Percentiles rank a stretch among this genome's conserved stretches.
Conservation (phyloP, 2,113 vertebrate genomes). For the Oreochromis niloticus region DNA sequence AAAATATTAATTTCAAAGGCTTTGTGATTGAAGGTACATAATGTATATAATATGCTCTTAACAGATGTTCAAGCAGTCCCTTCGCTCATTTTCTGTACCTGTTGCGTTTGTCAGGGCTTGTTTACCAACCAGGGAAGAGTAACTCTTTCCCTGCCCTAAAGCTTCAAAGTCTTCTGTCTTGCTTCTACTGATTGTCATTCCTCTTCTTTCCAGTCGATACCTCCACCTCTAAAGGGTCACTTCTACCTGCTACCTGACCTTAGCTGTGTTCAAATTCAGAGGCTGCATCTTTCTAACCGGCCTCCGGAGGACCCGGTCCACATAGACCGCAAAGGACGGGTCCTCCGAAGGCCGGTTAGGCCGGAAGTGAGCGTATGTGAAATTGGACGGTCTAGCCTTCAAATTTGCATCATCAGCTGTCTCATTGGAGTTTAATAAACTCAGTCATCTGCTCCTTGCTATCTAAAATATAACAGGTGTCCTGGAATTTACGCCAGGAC, state of each 20-base stretch:
- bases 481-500: not conserved
- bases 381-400: not conserved
- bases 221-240: not conserved
- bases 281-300: not conserved
- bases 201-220: not conserved
- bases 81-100: not conserved
- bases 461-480: not conserved
- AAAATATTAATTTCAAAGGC: not conserved
- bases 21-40: not conserved
- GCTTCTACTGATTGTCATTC: not conserved
- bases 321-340: not conserved
- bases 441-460: not conserved
- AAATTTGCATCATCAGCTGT: not conserved
- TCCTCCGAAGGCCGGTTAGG: not conserved
- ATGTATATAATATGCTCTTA: not conserved
- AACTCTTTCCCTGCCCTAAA: not conserved
- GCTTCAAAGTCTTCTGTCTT: not conserved
- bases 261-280: not conserved
- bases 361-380: not conserved
- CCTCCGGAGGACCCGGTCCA: not conserved
- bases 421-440: not conserved
- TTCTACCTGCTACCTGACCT: not conserved
- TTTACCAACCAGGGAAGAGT: not conserved
- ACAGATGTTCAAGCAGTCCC: not conserved
- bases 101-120: not conserved